Evolutionary conservation across 2,113 vertebrate species (phyloP).

Genomic region (Siniperca chuatsi): DNA sequence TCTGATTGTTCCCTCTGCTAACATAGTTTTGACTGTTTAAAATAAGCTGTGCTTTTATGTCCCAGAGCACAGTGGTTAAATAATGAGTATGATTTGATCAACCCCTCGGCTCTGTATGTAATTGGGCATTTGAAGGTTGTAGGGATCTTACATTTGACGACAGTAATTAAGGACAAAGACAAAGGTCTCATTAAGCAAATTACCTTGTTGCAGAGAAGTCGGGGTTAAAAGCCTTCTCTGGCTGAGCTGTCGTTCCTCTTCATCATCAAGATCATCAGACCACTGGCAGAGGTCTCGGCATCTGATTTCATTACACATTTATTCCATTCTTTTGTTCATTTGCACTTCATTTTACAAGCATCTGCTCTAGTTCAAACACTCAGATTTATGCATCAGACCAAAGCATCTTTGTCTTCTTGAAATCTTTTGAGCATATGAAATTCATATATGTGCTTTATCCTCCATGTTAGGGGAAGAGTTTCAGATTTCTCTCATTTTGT

Average conservation of each 20-base stretch:
- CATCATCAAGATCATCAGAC: constrained; percentile 63
- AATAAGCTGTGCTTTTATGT: constrained; percentile 23
- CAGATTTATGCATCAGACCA: neutral
- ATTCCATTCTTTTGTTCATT: constrained; percentile 49
- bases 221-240: constrained; percentile 65
- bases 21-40: constrained; percentile 25
- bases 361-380: constrained; percentile 25
- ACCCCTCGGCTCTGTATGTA: constrained; percentile 48
- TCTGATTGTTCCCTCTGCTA: neutral
- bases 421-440: constrained; percentile 49
- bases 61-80: constrained; percentile 42
- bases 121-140: constrained; percentile 58
- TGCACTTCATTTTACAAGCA: constrained; percentile 47
- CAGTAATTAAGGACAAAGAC: constrained; percentile 62
- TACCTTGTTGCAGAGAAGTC: constrained; percentile 65
- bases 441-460: constrained; percentile 21
- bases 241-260: constrained; percentile 48
- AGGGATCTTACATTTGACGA: constrained; percentile 55
- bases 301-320: constrained; percentile 65
- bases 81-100: constrained; percentile 64
- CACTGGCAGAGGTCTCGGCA: constrained; percentile 34
- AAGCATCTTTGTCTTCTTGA: constrained; percentile 44
- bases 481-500: constrained; percentile 53
- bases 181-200: constrained; percentile 75
- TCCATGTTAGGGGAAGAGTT: neutral